These are phyloP conservation scores for Noctua comes DNA, from an alignment of 2,888 invertebrate genomes.

Conservation along the genomic window DNA sequence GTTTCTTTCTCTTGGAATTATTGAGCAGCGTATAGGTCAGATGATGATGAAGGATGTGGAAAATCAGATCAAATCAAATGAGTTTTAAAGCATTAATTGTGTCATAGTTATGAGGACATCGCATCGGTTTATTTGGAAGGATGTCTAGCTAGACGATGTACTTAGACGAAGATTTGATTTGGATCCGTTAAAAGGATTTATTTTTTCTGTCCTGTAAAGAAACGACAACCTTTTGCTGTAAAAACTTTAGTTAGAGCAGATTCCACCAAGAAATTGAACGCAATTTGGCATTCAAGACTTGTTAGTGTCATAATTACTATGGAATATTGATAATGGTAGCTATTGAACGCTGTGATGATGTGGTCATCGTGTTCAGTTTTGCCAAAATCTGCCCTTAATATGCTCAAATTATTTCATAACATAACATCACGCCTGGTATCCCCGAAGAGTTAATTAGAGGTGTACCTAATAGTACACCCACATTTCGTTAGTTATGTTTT, in stretches of 20 bases:
- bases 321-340: neutral
- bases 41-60: too few relatives aligned
- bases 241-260: neutral
- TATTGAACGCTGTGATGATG: neutral
- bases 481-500: too few relatives aligned
- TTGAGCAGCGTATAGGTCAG: too few relatives aligned
- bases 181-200: neutral
- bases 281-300: neutral
- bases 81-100: neutral
- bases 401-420: neutral
- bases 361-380: neutral
- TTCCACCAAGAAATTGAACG: neutral
- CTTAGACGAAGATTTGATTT: slow-evolving; percentile 7
- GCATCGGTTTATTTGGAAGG: too few relatives aligned
- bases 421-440: too few relatives aligned
- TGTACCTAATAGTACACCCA: too few relatives aligned
- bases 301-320: neutral
- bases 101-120: too few relatives aligned
- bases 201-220: neutral
- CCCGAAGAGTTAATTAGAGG: too few relatives aligned
- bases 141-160: neutral
- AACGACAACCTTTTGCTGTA: neutral
- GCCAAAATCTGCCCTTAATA: neutral
- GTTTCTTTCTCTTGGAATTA: neutral
- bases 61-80: neutral